Evolutionary conservation across 2,888 invertebrate genomes (phyloP), one percentile per base, ranked within the genome.

Genomic region (Schizotus pectinicornis): DNA sequence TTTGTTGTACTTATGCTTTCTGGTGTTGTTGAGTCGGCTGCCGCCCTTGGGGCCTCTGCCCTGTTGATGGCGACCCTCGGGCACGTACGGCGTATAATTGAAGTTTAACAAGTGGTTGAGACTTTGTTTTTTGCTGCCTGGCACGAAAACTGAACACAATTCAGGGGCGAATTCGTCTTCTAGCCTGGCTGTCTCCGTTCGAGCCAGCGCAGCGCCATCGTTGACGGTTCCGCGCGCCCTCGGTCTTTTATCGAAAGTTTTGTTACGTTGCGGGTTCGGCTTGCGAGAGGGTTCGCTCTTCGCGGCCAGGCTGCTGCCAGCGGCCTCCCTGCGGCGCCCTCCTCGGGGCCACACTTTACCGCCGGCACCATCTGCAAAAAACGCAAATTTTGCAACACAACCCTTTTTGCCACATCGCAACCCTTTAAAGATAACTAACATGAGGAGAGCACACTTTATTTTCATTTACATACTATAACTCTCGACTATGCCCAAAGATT

Each of bases 31-130:
- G 78, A 77, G 77, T 61, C 80, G 77, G 71, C 79, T 78, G 38
- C 62, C 62, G 49, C 47, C 56, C 6, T 43, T 52, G 12, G 11
- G 35, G 51, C 65, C 62, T 61, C 67, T 64, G 53, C 67, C 64
- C 37, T 54, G 62, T 54, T 53, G 62, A 34, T 48, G 39, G 41
- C 61, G 64, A 64, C 70, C 66, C 31, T 68, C 69, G 49, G 69
- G 60, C 32, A 50, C 13, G 11, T 70, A 69, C 42, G 90, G 86
- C 63, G 88, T 86, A 79, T 91, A 94, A 79, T 90, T 89, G 81
- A 96, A 96, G 82, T 95, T 95, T 73, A 95, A 86, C 86, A 96
- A 87, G 86, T 95, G 94, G 81, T 93, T 95, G 82, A 94, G 85
- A 82, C 92, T 95, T 83, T 91, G 92, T 84, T 94, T 94, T 81